Percentiles rank a stretch among this genome's conserved stretches.
Conservation (phyloP, 1,140 invertebrate species). For the Pristionchus pacificus region DNA sequence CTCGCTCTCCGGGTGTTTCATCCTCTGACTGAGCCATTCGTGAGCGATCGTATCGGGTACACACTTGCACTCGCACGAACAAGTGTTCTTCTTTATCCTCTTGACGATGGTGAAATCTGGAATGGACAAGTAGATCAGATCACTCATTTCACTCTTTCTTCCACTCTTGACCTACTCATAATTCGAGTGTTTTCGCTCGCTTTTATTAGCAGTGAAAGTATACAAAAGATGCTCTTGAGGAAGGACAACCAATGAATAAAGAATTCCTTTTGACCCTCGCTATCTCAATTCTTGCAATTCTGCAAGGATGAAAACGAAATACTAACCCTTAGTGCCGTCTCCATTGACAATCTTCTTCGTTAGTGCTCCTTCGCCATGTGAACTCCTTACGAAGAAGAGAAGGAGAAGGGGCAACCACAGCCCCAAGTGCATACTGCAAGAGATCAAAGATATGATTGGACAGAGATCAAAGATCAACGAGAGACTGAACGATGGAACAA, state of each 20-base stretch:
- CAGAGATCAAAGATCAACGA: too few relatives aligned
- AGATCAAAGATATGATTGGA: too few relatives aligned
- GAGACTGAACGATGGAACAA: too few relatives aligned
- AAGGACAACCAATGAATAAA: not conserved
- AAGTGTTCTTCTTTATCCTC: conserved; percentile 26
- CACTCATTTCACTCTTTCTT: too few relatives aligned
- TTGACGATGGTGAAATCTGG: conserved; percentile 28
- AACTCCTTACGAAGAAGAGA: not conserved
- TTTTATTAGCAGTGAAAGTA: not conserved
- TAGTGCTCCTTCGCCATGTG: conserved; percentile 4
- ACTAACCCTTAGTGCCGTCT: conserved; percentile 25
- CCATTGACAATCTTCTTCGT: conserved; percentile 23
- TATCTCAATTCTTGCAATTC: not conserved
- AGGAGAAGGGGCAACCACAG: conserved; percentile 10
- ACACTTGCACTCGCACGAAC: conserved; percentile 24
- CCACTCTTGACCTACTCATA: too few relatives aligned
- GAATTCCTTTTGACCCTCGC: conserved; percentile 5
- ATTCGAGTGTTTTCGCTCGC: not conserved
- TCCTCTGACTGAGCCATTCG: not conserved
- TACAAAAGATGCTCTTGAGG: not conserved
- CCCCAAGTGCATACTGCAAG: not conserved
- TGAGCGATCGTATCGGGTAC: conserved; percentile 7
- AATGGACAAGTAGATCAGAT: too few relatives aligned
- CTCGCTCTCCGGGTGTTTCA: not conserved
- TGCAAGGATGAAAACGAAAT: too few relatives aligned